These are phyloP conservation scores for Arenaria interpres DNA, from an alignment of 2,113 vertebrate species.

Conservation along the genomic window DNA sequence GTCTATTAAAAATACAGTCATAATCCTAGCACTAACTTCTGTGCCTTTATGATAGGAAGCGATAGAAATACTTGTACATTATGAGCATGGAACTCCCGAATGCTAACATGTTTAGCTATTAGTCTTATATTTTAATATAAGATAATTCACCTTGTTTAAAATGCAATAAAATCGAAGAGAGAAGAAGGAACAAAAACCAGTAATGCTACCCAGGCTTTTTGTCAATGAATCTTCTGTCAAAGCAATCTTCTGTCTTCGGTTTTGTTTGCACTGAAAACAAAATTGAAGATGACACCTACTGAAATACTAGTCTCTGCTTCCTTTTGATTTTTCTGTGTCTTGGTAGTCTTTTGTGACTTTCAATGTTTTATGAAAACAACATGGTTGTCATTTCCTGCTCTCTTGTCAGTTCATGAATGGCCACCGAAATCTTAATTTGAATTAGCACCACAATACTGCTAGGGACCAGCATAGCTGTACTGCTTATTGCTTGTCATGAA, in stretches of 20 bases:
- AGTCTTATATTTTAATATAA: not conserved
- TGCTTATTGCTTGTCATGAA: not conserved
- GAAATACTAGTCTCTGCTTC: not conserved
- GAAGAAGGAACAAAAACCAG: not conserved
- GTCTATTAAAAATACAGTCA: not conserved
- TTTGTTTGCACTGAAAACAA: not conserved
- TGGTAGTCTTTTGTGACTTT: not conserved
- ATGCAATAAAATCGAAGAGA: not conserved
- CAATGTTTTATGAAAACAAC: not conserved
- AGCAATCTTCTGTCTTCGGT: not conserved
- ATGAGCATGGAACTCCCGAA: not conserved
- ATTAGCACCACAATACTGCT: not conserved
- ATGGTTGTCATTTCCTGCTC: not conserved
- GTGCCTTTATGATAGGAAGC: not conserved
- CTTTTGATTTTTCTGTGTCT: not conserved
- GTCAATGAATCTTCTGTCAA: not conserved
- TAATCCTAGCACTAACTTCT: not conserved
- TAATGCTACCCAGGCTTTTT: not conserved
- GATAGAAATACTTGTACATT: not conserved
- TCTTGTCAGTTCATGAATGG: not conserved
- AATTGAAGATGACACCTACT: not conserved
- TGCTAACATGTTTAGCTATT: not conserved
- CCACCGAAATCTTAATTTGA: not conserved
- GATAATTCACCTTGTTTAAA: not conserved
- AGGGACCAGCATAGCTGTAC: not conserved